phyloP scores from a whole-genome alignment of 2,888 invertebrate species.

The Tetranychus piercei region DNA sequence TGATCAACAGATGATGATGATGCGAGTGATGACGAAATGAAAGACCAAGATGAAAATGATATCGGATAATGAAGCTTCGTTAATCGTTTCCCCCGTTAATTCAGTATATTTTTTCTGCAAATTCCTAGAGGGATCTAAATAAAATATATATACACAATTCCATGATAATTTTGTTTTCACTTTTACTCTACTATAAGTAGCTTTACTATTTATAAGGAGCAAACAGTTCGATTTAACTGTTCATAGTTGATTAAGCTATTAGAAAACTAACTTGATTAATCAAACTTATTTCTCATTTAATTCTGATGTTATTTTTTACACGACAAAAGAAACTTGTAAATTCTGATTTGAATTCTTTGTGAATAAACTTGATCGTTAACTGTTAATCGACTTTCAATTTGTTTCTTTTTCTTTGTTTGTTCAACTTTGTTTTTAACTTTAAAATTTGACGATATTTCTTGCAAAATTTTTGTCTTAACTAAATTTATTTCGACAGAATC shows the following conservation, averaged over 20 bases:
- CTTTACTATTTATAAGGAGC: background rate
- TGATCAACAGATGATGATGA: background rate
- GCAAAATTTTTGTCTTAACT: no score
- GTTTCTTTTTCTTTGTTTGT: background rate
- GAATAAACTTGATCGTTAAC: background rate
- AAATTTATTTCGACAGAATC: no score
- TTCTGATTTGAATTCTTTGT: background rate
- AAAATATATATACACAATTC: background rate
- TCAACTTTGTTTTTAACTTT: background rate
- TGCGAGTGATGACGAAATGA: background rate
- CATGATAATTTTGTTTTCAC: background rate
- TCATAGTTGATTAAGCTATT: background rate
- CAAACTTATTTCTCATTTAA: background rate
- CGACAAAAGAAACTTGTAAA: background rate
- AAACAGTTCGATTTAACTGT: background rate
- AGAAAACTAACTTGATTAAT: background rate
- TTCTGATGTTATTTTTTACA: background rate
- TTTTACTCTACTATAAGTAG: background rate
- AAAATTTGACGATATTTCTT: background rate
- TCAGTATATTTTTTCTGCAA: background rate
- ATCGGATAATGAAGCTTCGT: background rate
- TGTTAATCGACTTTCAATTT: background rate
- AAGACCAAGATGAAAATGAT: background rate
- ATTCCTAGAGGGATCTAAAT: background rate
- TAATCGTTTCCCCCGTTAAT: background rate